phyloP scores from a whole-genome alignment of 2,888 invertebrate genomes.

The Calliopum simillimum region DNA sequence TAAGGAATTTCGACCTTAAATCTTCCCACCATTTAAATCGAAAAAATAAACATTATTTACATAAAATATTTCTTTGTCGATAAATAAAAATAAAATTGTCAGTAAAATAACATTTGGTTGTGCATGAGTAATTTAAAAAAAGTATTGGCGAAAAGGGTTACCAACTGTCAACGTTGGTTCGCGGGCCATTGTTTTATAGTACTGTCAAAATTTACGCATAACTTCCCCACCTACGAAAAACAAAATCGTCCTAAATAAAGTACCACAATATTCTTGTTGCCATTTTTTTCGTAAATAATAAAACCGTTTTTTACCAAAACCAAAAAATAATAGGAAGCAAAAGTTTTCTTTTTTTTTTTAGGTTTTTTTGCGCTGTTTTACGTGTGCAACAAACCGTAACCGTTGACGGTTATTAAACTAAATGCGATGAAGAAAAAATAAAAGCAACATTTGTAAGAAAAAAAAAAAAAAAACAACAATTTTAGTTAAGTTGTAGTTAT shows the following conservation, averaged over 20 bases:
- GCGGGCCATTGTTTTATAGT: background rate
- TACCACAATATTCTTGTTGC: background rate
- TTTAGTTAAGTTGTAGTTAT: slow-evolving; percentile 34
- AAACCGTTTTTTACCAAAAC: background rate
- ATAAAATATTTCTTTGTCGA: background rate
- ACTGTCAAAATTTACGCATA: background rate
- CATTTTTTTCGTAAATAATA: background rate
- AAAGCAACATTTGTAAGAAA: slow-evolving; percentile 18
- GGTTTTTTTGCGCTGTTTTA: no score
- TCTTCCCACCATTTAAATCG: background rate
- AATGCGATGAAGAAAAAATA: slow-evolving; percentile 36
- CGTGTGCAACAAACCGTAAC: slow-evolving; percentile 54
- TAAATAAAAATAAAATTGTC: background rate
- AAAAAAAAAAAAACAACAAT: slow-evolving; percentile 31
- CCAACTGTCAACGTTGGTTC: background rate
- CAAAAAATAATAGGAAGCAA: slow-evolving; percentile 15
- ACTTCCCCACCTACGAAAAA: background rate
- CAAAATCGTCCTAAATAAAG: background rate
- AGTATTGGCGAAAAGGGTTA: background rate
- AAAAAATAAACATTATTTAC: background rate
- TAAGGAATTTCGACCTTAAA: background rate
- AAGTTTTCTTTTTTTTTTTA: slow-evolving; percentile 36
- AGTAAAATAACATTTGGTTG: background rate
- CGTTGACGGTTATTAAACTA: slow-evolving; percentile 59
- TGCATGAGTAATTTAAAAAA: background rate